phyloP scores from a whole-genome alignment of 2,113 vertebrate species.

The Malurus melanocephalus region DNA sequence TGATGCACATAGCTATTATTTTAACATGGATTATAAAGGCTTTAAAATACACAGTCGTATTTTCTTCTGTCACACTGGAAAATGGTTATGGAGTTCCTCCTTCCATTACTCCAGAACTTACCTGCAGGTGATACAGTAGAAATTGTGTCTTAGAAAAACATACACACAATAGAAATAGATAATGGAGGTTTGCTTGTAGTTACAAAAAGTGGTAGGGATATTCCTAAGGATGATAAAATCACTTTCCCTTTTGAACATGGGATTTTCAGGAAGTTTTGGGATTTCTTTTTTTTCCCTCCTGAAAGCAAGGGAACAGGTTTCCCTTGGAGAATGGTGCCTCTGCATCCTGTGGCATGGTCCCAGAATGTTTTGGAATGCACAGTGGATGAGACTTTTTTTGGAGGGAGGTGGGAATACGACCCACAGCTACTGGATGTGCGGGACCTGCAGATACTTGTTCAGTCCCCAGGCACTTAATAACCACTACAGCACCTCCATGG shows the following conservation, averaged over 20 bases:
- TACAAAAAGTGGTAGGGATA: neutral
- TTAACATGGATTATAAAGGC: neutral
- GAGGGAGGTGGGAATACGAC: neutral
- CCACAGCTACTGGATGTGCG: neutral
- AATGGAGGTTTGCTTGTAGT: neutral
- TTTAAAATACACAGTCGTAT: neutral
- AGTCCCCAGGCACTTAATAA: neutral
- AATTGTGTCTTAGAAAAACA: neutral
- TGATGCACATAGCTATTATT: neutral
- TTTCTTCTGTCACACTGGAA: neutral
- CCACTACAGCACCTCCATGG: neutral
- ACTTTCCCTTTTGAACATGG: neutral
- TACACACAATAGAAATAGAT: neutral
- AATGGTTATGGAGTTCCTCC: neutral
- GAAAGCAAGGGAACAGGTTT: neutral
- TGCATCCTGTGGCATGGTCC: accelerated
- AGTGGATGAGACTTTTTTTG: neutral
- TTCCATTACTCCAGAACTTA: neutral
- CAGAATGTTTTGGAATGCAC: neutral
- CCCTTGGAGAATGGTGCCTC: neutral
- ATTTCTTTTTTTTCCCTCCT: neutral
- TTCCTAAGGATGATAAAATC: neutral
- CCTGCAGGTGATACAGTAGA: neutral
- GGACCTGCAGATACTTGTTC: neutral
- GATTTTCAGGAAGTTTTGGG: neutral